A percentile compares a stretch with the other conserved stretches of the same genome.
Evolutionary conservation across 2,113 vertebrate genomes (phyloP).

Genomic region (Psittacus erithacus): DNA sequence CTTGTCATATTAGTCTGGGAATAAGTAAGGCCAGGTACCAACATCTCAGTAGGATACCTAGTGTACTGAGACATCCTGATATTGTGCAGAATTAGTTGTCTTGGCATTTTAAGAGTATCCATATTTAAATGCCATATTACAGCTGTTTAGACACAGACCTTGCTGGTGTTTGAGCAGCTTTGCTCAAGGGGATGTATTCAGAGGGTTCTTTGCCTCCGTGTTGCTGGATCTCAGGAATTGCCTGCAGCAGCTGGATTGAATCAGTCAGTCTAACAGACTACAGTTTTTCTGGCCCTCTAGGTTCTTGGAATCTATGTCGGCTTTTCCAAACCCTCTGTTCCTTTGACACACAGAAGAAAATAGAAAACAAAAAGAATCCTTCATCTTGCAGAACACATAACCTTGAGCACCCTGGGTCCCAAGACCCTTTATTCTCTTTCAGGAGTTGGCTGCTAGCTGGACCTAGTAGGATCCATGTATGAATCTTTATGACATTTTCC

Average conservation of each 20-base stretch:
- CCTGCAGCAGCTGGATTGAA: not conserved
- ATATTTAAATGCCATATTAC: accelerated
- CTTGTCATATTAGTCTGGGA: not conserved
- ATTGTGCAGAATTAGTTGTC: not conserved
- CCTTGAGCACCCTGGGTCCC: not conserved
- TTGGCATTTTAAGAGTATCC: not conserved
- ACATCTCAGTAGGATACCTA: not conserved
- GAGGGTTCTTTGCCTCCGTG: not conserved
- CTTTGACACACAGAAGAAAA: not conserved
- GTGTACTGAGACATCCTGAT: not conserved
- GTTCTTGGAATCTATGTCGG: not conserved
- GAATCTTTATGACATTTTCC: not conserved
- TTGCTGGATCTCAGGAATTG: not conserved
- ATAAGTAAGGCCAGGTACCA: not conserved
- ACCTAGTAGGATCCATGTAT: not conserved
- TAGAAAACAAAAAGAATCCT: not conserved
- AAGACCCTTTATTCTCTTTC: not conserved
- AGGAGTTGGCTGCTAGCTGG: not conserved
- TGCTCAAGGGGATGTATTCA: accelerated
- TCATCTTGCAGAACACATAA: not conserved
- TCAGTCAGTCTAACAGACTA: not conserved
- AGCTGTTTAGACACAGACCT: not conserved
- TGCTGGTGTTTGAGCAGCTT: not conserved
- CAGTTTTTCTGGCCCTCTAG: not conserved
- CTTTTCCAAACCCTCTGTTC: not conserved